Evolutionary conservation across 1,140 invertebrate species (phyloP).

Genomic region (Stratiolaelaps scimitus): DNA sequence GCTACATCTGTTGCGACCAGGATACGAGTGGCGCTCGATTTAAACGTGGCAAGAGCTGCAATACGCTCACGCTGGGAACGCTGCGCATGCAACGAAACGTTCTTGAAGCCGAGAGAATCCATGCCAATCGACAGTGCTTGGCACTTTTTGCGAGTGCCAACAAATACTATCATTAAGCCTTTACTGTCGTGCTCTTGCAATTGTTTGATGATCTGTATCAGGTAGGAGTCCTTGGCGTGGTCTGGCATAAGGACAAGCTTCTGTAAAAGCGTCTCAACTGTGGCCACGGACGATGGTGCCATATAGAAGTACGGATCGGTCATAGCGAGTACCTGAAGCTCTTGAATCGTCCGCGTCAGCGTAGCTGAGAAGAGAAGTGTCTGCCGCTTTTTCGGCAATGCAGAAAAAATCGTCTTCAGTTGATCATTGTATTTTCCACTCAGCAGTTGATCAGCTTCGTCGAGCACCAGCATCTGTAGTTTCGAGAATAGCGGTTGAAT

Average conservation of each 20-base stretch:
- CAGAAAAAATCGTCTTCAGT: conserved; percentile 60
- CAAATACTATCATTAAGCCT: conserved; percentile 80
- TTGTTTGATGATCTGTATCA: conserved; percentile 71
- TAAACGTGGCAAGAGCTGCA: conserved; percentile 64
- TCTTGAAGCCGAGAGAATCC: conserved; percentile 68
- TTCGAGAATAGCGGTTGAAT: conserved; percentile 53
- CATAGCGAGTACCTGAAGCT: conserved; percentile 53
- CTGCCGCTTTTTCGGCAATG: conserved; percentile 63
- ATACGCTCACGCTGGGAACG: conserved; percentile 66
- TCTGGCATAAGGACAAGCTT: conserved; percentile 74
- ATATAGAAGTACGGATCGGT: conserved; percentile 45
- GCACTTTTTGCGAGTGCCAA: conserved; percentile 78
- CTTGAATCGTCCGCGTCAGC: conserved; percentile 68
- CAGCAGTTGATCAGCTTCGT: conserved; percentile 82
- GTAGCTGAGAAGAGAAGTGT: conserved; percentile 91
- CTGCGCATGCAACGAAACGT: conserved; percentile 53
- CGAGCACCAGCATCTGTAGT: conserved; percentile 55
- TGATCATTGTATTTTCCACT: conserved; percentile 38
- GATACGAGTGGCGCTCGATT: conserved; percentile 67
- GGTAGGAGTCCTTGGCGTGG: conserved; percentile 80
- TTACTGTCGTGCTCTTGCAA: conserved; percentile 57
- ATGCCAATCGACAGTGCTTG: conserved; percentile 70
- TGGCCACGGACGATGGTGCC: conserved; percentile 51
- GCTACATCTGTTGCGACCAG: conserved; percentile 94
- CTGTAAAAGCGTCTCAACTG: conserved; percentile 75